phyloP scores from a whole-genome alignment of 2,113 vertebrate genomes.

The Oxyruncus cristatus region DNA sequence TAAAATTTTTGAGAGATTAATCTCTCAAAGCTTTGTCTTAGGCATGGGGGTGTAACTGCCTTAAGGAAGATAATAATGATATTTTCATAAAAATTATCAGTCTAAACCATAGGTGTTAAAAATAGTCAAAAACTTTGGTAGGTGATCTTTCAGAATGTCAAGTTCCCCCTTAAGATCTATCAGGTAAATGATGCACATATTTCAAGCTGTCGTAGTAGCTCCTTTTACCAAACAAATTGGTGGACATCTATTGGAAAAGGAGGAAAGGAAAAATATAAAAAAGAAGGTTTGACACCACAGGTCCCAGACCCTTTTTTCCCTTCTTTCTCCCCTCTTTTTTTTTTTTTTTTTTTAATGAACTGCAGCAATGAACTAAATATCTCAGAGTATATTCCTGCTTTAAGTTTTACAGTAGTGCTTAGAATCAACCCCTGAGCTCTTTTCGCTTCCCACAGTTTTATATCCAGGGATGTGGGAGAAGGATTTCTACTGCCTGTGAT shows the following conservation, averaged over 20 bases:
- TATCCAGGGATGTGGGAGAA: neutral
- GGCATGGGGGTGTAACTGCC: neutral
- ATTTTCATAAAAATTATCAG: slow-evolving; percentile 19
- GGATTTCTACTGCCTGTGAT: neutral
- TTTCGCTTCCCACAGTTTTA: neutral
- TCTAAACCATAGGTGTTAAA: neutral
- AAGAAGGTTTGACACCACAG: neutral
- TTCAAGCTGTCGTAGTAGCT: slow-evolving; percentile 22
- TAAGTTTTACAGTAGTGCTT: neutral
- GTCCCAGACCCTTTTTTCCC: neutral
- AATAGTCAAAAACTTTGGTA: neutral
- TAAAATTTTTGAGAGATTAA: neutral
- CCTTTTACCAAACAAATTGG: neutral
- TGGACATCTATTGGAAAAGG: neutral
- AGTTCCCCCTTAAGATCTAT: slow-evolving; percentile 10
- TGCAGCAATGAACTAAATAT: neutral
- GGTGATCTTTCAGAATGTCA: slow-evolving; percentile 47
- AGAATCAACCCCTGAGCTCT: neutral
- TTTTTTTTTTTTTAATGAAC: neutral
- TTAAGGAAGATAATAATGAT: slow-evolving; percentile 17
- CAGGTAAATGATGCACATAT: slow-evolving; percentile 36
- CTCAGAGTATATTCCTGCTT: neutral
- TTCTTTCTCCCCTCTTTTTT: neutral
- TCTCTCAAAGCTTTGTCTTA: neutral
- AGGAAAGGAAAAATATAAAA: neutral